These are phyloP conservation scores for Drosophila watanabei DNA, from an alignment of 1,140 invertebrate genomes.

Conservation along the genomic window DNA sequence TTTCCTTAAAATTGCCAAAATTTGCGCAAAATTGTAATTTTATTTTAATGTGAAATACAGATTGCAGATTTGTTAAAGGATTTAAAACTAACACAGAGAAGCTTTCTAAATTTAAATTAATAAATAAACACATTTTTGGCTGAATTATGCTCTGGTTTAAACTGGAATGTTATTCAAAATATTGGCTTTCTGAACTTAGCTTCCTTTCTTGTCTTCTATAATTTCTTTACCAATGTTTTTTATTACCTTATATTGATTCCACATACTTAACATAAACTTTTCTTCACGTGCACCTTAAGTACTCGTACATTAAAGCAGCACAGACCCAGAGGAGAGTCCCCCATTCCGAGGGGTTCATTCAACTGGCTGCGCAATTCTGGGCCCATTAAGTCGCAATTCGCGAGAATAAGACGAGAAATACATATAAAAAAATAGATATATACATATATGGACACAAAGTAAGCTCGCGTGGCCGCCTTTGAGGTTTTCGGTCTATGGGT, in stretches of 20 bases:
- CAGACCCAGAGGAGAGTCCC: conserved; percentile 32
- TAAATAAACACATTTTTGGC: no score
- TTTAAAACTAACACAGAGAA: no score
- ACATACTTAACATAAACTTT: background rate
- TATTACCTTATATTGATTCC: background rate
- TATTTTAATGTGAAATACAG: no score
- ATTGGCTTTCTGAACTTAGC: background rate
- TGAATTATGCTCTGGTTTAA: background rate
- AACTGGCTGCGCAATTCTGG: conserved; percentile 56
- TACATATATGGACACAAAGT: background rate
- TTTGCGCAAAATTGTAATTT: no score
- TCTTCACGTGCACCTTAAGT: background rate
- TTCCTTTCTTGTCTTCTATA: background rate
- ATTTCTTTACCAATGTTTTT: background rate
- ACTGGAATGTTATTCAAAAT: no score
- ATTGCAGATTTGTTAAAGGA: no score
- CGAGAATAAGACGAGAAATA: conserved; percentile 25
- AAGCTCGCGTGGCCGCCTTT: conserved; percentile 5
- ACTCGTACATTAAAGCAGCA: background rate
- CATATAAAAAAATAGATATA: background rate
- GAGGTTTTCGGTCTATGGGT: conserved; percentile 20
- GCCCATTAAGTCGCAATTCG: conserved; percentile 22
- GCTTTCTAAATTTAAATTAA: background rate
- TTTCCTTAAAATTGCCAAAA: background rate
- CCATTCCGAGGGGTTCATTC: conserved; percentile 58